Base-by-base conservation (phyloP, 2,113 vertebrate species). In the Bothrops jararaca region DNA sequence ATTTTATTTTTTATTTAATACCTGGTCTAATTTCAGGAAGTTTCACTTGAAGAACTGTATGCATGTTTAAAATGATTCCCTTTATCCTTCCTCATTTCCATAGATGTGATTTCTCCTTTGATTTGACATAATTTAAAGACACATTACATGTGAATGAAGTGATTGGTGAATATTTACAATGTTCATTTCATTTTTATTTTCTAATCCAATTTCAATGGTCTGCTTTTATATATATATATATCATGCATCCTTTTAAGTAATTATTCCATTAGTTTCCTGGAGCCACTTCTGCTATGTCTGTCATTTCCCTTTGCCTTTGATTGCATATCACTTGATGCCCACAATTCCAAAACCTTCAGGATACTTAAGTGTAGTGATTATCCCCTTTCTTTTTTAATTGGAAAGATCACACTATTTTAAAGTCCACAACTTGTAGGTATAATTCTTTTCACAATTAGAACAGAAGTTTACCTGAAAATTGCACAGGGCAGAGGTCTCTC, bases 51-150 rank as follows among this genome's bases (percentile, higher is more conserved):
- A 98, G 95, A 96, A 97, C 96, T 95, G 96, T 6, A 39, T 96
- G 97, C 97, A 97, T 98, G 97, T 98, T 98, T 97, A 97, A 98
- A 97, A 97, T 97, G 97, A 97, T 97, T 97, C 97, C 96, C 96
- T 98, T 98, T 98, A 98, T 98, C 97, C 97, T 89, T 96, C 95
- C 96, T 95, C 93, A 96, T 97, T 97, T 97, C 97, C 97, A 98
- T 97, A 97, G 96, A 97, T 98, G 97, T 97, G 97, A 98, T 98
- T 98, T 98, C 97, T 97, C 97, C 97, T 98, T 98, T 98, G 98
- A 98, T 98, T 98, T 98, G 98, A 98, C 97, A 98, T 98, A 97
- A 98, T 98, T 98, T 98, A 98, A 98, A 97, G 97, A 97, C 97
- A 98, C 98, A 98, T 98, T 98, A 97, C 97, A 97, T 97, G 97